These are phyloP conservation scores for Idaea aversata DNA, from an alignment of 2,888 invertebrate genomes.

Conservation along the genomic window DNA sequence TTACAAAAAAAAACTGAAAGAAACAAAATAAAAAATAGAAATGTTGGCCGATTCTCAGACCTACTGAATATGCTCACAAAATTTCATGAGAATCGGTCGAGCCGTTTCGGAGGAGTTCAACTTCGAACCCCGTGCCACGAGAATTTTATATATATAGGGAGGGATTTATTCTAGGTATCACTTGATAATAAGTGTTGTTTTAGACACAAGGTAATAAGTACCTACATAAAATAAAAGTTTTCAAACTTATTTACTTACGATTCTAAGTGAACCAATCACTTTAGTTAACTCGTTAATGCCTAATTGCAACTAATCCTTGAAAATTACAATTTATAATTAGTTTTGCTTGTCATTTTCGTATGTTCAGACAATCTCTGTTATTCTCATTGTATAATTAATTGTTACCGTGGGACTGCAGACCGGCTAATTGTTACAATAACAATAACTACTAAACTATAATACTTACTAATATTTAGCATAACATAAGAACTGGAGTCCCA, in stretches of 20 bases:
- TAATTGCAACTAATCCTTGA: conserved; percentile 3
- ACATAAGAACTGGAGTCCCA: conserved; percentile 12
- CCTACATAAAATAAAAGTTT: background rate
- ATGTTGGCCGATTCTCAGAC: too few relatives aligned
- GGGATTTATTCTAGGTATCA: too few relatives aligned
- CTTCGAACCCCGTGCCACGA: too few relatives aligned
- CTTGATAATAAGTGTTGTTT: background rate
- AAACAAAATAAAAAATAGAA: too few relatives aligned
- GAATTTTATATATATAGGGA: too few relatives aligned
- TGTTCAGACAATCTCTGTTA: conserved; percentile 20
- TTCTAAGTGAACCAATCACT: background rate
- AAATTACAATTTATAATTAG: conserved; percentile 18
- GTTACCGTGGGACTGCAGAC: conserved; percentile 33
- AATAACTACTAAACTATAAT: conserved; percentile 20
- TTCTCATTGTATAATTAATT: conserved; percentile 34
- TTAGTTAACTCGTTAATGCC: background rate
- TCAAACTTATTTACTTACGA: background rate
- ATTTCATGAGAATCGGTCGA: too few relatives aligned
- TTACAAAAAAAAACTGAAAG: too few relatives aligned
- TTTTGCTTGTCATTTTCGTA: conserved; percentile 15
- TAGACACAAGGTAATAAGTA: background rate
- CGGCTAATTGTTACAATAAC: conserved; percentile 19
- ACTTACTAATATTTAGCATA: conserved; percentile 16
- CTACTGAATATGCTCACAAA: too few relatives aligned
- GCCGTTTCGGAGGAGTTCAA: too few relatives aligned